These are phyloP conservation scores for Otocyon megalotis DNA, from an alignment of 2,113 vertebrate species.

Conservation along the genomic window DNA sequence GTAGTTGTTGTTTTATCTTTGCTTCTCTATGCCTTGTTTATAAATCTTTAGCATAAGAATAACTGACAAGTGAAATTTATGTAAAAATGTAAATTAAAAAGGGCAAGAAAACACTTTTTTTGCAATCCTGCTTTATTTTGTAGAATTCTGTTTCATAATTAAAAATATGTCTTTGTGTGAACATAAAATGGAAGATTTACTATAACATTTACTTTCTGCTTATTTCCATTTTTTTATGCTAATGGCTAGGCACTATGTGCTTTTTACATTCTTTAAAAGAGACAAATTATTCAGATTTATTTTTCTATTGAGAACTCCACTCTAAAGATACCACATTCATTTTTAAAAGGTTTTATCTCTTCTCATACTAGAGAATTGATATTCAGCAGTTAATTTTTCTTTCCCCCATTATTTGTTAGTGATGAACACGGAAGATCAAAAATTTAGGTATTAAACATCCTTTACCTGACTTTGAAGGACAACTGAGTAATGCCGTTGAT, in stretches of 20 bases:
- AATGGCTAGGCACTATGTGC: neutral
- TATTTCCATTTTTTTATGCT: slow-evolving; percentile 36
- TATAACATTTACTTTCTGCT: slow-evolving; percentile 30
- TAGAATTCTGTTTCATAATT: slow-evolving; percentile 24
- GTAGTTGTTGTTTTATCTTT: neutral
- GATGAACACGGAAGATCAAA: neutral
- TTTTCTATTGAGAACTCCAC: neutral
- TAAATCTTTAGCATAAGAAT: slow-evolving; percentile 4
- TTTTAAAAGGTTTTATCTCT: neutral
- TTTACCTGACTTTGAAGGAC: neutral
- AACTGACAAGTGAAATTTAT: neutral
- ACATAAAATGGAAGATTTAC: slow-evolving; percentile 44
- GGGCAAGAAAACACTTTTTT: neutral
- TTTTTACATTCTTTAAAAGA: slow-evolving; percentile 51
- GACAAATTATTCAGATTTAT: slow-evolving; percentile 48
- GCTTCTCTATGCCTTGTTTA: neutral
- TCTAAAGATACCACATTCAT: neutral
- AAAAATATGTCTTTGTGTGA: slow-evolving; percentile 34
- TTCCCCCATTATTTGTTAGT: neutral
- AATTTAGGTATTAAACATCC: neutral
- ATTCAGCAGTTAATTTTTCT: neutral
- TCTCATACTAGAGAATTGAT: neutral
- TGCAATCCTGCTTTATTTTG: slow-evolving; percentile 31
- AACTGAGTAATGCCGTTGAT: neutral
- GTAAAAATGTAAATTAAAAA: slow-evolving; percentile 13